phyloP scores from a whole-genome alignment of 2,113 vertebrate species.

The Cavia aperea region DNA sequence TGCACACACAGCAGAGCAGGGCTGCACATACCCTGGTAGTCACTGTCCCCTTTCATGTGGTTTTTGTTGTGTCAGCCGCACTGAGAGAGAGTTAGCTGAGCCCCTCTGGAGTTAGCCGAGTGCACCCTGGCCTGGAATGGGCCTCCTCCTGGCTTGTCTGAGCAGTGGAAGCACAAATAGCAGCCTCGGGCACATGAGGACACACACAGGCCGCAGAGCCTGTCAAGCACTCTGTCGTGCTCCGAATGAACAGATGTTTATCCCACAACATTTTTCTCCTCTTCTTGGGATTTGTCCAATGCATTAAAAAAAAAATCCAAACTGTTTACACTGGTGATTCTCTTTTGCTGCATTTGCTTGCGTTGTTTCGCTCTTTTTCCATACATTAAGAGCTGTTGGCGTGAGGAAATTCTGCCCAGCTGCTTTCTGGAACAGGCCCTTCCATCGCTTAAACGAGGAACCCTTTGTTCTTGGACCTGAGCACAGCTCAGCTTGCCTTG shows the following conservation, averaged over 20 bases:
- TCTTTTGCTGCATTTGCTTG: constrained; percentile 74
- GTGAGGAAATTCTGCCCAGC: constrained; percentile 71
- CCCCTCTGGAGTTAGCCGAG: constrained; percentile 38
- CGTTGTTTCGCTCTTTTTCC: constrained; percentile 73
- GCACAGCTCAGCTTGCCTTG: constrained; percentile 64
- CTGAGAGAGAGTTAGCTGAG: constrained; percentile 63
- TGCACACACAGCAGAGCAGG: constrained; percentile 68
- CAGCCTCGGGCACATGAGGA: constrained; percentile 77
- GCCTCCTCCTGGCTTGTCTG: constrained; percentile 69
- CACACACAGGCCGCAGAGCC: constrained; percentile 69
- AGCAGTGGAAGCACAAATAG: constrained; percentile 63
- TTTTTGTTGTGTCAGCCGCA: constrained; percentile 70
- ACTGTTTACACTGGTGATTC: constrained; percentile 77
- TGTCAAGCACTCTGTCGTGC: constrained; percentile 68
- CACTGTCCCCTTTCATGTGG: constrained; percentile 59
- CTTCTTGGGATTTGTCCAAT: constrained; percentile 75
- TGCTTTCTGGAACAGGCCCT: constrained; percentile 60
- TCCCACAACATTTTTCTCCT: constrained; percentile 71
- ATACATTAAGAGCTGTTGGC: constrained; percentile 74
- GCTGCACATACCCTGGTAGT: constrained; percentile 49
- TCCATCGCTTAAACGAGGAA: constrained; percentile 66
- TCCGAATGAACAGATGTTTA: constrained; percentile 74
- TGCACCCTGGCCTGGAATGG: constrained; percentile 65
- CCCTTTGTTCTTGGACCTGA: constrained; percentile 62
- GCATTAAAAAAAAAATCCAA: constrained; percentile 59